A percentile compares a stretch with the other conserved stretches of the same genome.
These are phyloP conservation scores for Tridacna crocea DNA, from an alignment of 2,888 invertebrate species.

Conservation along the genomic window DNA sequence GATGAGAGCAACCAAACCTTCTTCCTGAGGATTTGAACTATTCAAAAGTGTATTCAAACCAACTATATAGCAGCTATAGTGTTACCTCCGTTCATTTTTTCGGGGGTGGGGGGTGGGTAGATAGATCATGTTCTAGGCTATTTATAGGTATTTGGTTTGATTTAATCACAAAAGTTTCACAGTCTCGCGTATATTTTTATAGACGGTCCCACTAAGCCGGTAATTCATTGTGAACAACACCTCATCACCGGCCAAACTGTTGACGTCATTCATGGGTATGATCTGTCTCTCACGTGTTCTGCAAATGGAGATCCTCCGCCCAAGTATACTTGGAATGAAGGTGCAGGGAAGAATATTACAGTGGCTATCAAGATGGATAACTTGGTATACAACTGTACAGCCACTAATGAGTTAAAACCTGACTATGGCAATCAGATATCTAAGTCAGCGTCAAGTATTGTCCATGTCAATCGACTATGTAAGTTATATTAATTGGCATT, in stretches of 20 bases:
- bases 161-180: too few species aligned
- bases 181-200: neutral
- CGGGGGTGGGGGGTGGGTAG: too few species aligned
- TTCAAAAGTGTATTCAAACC: too few species aligned
- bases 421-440: neutral
- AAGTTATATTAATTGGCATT: neutral
- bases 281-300: neutral
- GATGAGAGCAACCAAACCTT: too few species aligned
- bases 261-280: neutral
- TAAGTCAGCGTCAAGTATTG: neutral
- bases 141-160: too few species aligned
- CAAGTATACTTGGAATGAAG: neutral
- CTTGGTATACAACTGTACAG: neutral
- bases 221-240: neutral
- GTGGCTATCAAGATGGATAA: neutral
- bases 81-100: too few species aligned
- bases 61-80: too few species aligned
- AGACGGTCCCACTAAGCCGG: neutral
- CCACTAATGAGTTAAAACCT: neutral
- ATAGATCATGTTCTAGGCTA: too few species aligned
- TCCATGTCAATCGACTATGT: neutral
- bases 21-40: too few species aligned
- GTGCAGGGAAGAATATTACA: neutral
- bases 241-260: neutral
- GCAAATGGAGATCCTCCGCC: neutral